Base-by-base conservation (phyloP, 1,140 invertebrate species). In the Manduca sexta region DNA sequence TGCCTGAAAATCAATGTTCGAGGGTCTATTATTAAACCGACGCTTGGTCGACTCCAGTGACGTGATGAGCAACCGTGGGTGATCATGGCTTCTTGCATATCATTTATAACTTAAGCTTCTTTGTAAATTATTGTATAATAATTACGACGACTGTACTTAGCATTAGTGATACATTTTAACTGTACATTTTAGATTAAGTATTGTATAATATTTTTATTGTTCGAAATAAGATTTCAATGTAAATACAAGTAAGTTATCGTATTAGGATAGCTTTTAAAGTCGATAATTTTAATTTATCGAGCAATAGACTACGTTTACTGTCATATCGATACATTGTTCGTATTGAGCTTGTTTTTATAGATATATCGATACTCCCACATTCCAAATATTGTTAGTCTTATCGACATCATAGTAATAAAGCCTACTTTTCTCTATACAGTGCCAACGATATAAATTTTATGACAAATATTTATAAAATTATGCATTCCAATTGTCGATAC, bases 111-210 rank as follows among this genome's bases (percentile, higher is more conserved):
- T 60, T 73, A 79, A 73, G 76, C 74, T 78, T 81, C 8, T 60
- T 69, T 76, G 81, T 84, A 84, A 84, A 84, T 82, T 79, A 78
- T 79, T 84, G 81, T 84, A 84, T 46, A 66, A 80, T 81, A 79
- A 51, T 57, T 79, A 77, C 46, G 14, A 51, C 70, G 69, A 73
- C 72, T 78, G 75, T 79, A 71, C 55, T 70, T 76, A 81, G 52
- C 51, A 61, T 54, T 69, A 70, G 48, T 53, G 60, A 62, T 50
- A 55, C 50, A 45, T 61, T 64, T 53, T 43, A 60, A 50, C 45
- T 81, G 72, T 81, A 82, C 65, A 83, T 82, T 76, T 47, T 75
- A 74, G 64, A 50, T 34, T 74, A 79, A 69, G 65, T 56, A 59
- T 60, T 77, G 73, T 83, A 79, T 74, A 70, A 70, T 77, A 74